phyloP scores from a whole-genome alignment of 2,888 invertebrate species.

The Leptinotarsa haldemani region DNA sequence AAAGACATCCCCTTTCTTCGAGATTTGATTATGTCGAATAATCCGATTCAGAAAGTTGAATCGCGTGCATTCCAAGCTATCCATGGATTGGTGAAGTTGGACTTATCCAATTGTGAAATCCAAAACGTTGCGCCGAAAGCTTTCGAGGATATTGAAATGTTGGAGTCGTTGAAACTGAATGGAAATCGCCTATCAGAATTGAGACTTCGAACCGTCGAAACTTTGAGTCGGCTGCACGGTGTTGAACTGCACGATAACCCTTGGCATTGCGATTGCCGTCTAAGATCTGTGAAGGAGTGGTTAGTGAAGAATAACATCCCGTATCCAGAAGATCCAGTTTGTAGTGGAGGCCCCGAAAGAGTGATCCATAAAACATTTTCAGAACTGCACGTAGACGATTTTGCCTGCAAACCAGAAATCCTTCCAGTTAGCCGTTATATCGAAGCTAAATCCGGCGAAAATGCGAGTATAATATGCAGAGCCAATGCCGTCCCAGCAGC shows the following conservation, averaged over 20 bases:
- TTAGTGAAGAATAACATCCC: slow-evolving; percentile 81
- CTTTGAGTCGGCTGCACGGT: slow-evolving; percentile 78
- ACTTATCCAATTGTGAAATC: slow-evolving; percentile 85
- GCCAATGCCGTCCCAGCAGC: slow-evolving; percentile 86
- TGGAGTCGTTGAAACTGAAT: slow-evolving; percentile 84
- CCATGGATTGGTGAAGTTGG: slow-evolving; percentile 83
- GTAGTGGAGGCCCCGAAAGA: slow-evolving; percentile 78
- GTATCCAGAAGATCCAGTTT: slow-evolving; percentile 81
- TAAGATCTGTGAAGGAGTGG: slow-evolving; percentile 86
- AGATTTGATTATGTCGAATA: slow-evolving; percentile 82
- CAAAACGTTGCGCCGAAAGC: slow-evolving; percentile 81
- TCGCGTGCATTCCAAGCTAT: slow-evolving; percentile 80
- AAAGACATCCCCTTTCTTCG: slow-evolving; percentile 83
- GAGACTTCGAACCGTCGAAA: slow-evolving; percentile 79
- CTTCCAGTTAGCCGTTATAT: slow-evolving; percentile 80
- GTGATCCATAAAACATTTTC: slow-evolving; percentile 79
- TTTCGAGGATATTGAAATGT: slow-evolving; percentile 80
- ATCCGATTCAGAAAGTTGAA: slow-evolving; percentile 85
- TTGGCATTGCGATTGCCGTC: slow-evolving; percentile 89
- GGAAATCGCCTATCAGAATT: slow-evolving; percentile 83
- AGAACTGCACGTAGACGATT: slow-evolving; percentile 83
- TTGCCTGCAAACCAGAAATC: slow-evolving; percentile 87
- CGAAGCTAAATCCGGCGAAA: slow-evolving; percentile 84
- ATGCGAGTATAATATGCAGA: slow-evolving; percentile 85
- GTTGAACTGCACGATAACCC: slow-evolving; percentile 89